These are phyloP conservation scores for Alcedo quadribrachys DNA, from an alignment of 2,797 vertebrate species.

Conservation along the genomic window DNA sequence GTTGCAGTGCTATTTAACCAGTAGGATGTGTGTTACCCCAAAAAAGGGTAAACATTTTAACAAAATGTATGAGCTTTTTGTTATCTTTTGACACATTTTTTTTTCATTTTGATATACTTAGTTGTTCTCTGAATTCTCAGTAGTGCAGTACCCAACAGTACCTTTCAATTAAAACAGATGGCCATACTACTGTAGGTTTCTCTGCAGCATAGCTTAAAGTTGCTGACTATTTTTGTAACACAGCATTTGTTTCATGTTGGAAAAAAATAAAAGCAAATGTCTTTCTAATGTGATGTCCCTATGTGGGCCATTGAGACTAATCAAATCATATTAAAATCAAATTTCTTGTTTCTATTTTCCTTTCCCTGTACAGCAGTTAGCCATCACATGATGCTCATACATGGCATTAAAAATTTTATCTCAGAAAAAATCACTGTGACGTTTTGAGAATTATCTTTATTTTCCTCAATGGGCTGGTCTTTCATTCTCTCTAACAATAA, in stretches of 20 bases:
- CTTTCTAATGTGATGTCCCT: not conserved
- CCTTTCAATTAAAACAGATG: conserved; percentile 47
- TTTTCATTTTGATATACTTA: not conserved
- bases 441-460: not conserved
- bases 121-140: not conserved
- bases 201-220: not conserved
- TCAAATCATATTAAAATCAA: not conserved
- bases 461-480: not conserved
- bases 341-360: not conserved
- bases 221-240: not conserved
- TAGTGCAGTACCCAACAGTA: not conserved
- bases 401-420: not conserved
- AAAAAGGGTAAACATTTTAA: not conserved
- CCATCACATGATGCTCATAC: not conserved
- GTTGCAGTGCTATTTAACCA: not conserved
- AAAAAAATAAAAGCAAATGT: not conserved
- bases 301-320: not conserved
- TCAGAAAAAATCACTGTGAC: not conserved
- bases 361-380: not conserved
- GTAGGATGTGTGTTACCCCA: not conserved
- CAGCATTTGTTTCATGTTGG: not conserved
- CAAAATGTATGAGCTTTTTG: not conserved
- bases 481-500: not conserved
- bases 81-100: not conserved
- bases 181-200: not conserved